phyloP scores from a whole-genome alignment of 2,797 vertebrate species.

The Ara ararauna region DNA sequence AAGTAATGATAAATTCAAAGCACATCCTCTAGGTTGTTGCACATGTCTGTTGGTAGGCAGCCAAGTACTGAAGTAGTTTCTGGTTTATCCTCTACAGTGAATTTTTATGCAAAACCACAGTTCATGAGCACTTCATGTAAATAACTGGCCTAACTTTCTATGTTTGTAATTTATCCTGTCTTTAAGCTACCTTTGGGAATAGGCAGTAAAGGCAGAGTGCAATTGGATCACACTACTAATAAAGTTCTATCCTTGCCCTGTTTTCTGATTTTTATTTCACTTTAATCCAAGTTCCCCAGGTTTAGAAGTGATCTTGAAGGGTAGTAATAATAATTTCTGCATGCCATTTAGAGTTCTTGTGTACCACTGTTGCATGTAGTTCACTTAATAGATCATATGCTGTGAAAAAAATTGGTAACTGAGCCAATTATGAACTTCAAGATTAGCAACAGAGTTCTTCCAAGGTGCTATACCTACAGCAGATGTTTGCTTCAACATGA shows the following conservation, averaged over 20 bases:
- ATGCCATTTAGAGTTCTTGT: not conserved
- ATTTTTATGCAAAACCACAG: not conserved
- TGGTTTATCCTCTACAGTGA: not conserved
- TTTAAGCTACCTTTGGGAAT: not conserved
- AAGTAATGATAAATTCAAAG: not conserved
- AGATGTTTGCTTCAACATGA: not conserved
- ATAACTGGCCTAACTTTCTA: not conserved
- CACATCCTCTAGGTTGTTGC: not conserved
- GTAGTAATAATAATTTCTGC: not conserved
- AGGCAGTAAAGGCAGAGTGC: not conserved
- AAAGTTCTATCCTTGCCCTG: not conserved
- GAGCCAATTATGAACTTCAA: not conserved
- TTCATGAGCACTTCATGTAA: not conserved
- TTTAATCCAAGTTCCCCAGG: not conserved
- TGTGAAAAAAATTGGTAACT: not conserved
- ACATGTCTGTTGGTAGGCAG: not conserved
- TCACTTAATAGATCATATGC: not conserved
- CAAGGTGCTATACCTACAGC: accelerated
- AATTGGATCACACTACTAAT: not conserved
- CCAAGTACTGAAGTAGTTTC: not conserved
- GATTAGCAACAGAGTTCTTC: not conserved
- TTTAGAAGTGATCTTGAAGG: not conserved
- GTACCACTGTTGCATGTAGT: not conserved
- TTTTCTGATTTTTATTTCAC: not conserved
- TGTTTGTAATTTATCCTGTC: not conserved